phyloP scores from a whole-genome alignment of 1,140 invertebrate genomes.

The Pemphigus obesinymphae region DNA sequence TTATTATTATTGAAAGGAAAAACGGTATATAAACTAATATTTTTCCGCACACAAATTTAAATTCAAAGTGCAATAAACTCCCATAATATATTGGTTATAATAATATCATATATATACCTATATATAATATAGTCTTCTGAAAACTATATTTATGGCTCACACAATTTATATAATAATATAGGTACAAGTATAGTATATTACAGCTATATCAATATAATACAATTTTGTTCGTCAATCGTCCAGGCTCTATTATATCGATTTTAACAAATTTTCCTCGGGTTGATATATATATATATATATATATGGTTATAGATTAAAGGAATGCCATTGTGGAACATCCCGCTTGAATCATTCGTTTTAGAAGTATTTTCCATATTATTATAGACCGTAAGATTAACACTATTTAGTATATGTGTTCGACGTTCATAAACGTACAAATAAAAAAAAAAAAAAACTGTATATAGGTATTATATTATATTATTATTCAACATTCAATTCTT shows the following conservation, averaged over 20 bases:
- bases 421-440: no score
- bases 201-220: not conserved
- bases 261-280: not conserved
- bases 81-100: no score
- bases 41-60: constrained; percentile 15
- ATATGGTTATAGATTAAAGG: not conserved
- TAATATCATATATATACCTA: no score
- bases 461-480: not conserved
- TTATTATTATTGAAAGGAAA: constrained; percentile 10
- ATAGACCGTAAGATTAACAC: not conserved
- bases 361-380: not conserved
- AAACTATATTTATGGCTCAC: not conserved
- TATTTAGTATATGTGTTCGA: not conserved
- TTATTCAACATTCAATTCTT: not conserved
- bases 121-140: not conserved
- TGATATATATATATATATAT: no score
- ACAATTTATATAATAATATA: not conserved
- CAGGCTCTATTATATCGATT: constrained; percentile 13
- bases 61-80: constrained; percentile 36
- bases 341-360: not conserved
- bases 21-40: not conserved
- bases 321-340: constrained; percentile 14
- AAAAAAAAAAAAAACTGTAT: not conserved
- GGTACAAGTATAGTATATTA: not conserved
- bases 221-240: constrained; percentile 36